Conservation (phyloP, 2,888 invertebrate genomes). For the Volucella bombylans region DNA sequence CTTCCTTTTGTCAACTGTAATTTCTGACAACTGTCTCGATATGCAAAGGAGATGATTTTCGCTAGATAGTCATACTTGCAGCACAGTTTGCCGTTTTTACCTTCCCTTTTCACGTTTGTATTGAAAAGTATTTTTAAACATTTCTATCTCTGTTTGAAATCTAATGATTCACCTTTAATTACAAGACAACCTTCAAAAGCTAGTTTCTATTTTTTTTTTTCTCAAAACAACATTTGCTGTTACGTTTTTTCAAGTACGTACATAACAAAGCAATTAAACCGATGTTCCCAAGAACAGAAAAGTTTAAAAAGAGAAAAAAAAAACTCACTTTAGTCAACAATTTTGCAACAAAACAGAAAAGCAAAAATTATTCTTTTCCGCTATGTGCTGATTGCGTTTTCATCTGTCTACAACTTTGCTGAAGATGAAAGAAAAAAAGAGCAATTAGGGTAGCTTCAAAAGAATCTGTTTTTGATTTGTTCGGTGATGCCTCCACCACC, state of each 20-base stretch:
- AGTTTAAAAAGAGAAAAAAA: constrained; percentile 20
- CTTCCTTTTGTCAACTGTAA: no score
- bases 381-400: constrained; percentile 35
- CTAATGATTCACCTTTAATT: no score
- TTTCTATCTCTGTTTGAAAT: no score
- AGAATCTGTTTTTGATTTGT: constrained; percentile 71
- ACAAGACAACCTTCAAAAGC: no score
- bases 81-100: no score
- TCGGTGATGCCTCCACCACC: not conserved
- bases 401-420: constrained; percentile 19
- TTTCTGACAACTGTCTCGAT: no score
- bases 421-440: constrained; percentile 10
- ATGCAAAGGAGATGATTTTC: no score
- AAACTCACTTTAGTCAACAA: constrained; percentile 50
- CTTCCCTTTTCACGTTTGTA: no score
- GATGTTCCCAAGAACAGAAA: constrained; percentile 12
- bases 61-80: no score
- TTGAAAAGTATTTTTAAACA: no score
- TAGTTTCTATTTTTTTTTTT: no score
- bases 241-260: constrained; percentile 3
- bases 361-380: constrained; percentile 38
- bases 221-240: no score
- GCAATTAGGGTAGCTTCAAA: constrained; percentile 62
- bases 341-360: constrained; percentile 47
- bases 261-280: constrained; percentile 40